Evolutionary conservation across 2,888 invertebrate genomes (phyloP).

Genomic region (Acleris laterana): DNA sequence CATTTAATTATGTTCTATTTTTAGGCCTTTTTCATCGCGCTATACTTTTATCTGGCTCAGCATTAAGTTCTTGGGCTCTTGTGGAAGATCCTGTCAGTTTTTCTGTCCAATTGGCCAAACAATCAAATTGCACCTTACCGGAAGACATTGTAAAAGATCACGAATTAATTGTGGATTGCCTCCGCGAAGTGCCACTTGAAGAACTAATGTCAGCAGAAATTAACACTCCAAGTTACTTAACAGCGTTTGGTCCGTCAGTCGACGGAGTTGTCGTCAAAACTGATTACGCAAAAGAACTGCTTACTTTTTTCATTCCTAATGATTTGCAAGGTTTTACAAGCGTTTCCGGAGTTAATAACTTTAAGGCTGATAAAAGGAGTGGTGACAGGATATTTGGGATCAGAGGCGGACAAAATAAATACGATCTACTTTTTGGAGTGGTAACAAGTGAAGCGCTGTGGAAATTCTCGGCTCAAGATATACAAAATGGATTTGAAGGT

Average conservation of each 20-base stretch:
- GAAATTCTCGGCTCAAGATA: conserved; percentile 94
- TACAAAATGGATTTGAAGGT: conserved; percentile 94
- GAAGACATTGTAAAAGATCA: conserved; percentile 93
- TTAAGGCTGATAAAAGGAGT: conserved; percentile 85
- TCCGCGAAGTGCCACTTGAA: conserved; percentile 89
- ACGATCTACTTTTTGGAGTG: conserved; percentile 95
- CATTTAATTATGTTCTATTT: conserved; percentile 36
- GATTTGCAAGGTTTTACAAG: conserved; percentile 87
- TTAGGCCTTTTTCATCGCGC: conserved; percentile 94
- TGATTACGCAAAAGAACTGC: conserved; percentile 92
- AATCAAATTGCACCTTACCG: conserved; percentile 92
- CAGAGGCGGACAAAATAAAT: conserved; percentile 86
- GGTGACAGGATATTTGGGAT: conserved; percentile 85
- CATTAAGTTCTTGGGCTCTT: conserved; percentile 94
- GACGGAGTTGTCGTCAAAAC: conserved; percentile 97
- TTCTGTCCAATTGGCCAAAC: conserved; percentile 91
- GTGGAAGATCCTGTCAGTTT: conserved; percentile 94
- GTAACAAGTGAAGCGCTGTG: conserved; percentile 96
- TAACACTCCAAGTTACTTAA: conserved; percentile 91
- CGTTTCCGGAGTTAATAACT: conserved; percentile 83
- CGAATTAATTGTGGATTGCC: conserved; percentile 93
- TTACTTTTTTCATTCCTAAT: conserved; percentile 88
- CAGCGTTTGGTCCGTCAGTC: conserved; percentile 96
- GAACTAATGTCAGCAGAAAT: conserved; percentile 91
- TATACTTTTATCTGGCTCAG: conserved; percentile 94